Evolutionary conservation across 2,113 vertebrate species (phyloP), one percentile per base, ranked within the genome.

Genomic region (Pycnonotus jocosus): DNA sequence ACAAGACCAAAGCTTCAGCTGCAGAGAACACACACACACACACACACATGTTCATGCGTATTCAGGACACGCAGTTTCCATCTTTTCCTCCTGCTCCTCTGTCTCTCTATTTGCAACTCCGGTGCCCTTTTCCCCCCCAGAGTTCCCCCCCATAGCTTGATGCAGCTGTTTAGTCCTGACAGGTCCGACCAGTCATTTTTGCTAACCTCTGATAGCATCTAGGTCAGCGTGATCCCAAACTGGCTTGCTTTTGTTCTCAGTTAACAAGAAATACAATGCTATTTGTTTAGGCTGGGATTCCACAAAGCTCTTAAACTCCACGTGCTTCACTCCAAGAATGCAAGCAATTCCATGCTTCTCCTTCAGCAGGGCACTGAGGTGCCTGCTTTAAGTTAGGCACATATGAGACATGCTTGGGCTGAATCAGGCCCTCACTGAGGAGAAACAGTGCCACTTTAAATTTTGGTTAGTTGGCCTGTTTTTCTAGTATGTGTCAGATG

Each of bases 171-270:
- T 92, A 80, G 85, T 73, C 86, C 87, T 95, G 82, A 95, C 92
- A 93, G 79, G 79, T 84, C 93, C 50, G 90, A 93, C 88, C 80
- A 68, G 91, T 86, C 82, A 80, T 81, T 95, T 94, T 95, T 95
- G 70, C 80, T 94, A 95, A 95, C 90, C 87, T 92, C 86, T 65
- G 96, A 92, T 95, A 95, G 77, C 68, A 97, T 94, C 95, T 96
- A 94, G 88, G 88, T 95, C 91, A 87, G 45, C 20, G 31, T 69
- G 95, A 96, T 92, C 96, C 87, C 79, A 88, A 92, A 95, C 76
- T 77, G 69, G 12, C 47, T 84, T 38, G 87, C 84, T 91, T 96
- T 96, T 96, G 91, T 95, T 96, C 88, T 87, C 7, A 0, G 57
- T 35, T 66, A 94, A n/a, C 47, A 58, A 95, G 66, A 85, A 95